Percentiles rank a stretch among this genome's conserved stretches.
Evolutionary conservation across 1,140 invertebrate genomes (phyloP).

Genomic region (Bicyclus anynana): DNA sequence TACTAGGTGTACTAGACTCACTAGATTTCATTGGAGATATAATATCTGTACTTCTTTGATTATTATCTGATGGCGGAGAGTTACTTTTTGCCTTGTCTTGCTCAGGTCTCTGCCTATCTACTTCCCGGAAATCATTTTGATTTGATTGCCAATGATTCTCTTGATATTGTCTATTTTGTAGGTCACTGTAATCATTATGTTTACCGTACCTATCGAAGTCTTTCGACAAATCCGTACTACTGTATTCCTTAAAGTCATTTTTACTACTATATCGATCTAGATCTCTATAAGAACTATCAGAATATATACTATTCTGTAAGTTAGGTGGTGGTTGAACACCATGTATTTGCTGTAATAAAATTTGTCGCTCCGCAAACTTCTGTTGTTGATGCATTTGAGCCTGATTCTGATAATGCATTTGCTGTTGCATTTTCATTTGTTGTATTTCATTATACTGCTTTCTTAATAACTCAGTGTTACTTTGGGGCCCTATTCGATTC

Average conservation of each 20-base stretch:
- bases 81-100: constrained; percentile 49
- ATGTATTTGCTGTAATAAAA: constrained; percentile 74
- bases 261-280: constrained; percentile 68
- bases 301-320: constrained; percentile 70
- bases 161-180: constrained; percentile 53
- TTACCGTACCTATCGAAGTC: constrained; percentile 57
- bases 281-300: constrained; percentile 62
- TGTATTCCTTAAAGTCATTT: constrained; percentile 65
- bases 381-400: constrained; percentile 80
- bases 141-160: constrained; percentile 60
- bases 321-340: constrained; percentile 72
- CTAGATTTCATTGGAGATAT: constrained; percentile 66
- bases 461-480: constrained; percentile 77
- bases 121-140: constrained; percentile 52
- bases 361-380: constrained; percentile 79
- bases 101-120: constrained; percentile 46
- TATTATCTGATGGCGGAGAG: constrained; percentile 55
- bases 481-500: constrained; percentile 70
- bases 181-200: constrained; percentile 59
- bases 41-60: constrained; percentile 46
- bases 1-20: constrained; percentile 71
- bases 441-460: constrained; percentile 80
- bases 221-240: constrained; percentile 54
- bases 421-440: constrained; percentile 80
- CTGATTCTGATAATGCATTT: constrained; percentile 79